These are phyloP conservation scores for Mechanitis messenoides DNA, from an alignment of 2,888 invertebrate species.

Conservation along the genomic window DNA sequence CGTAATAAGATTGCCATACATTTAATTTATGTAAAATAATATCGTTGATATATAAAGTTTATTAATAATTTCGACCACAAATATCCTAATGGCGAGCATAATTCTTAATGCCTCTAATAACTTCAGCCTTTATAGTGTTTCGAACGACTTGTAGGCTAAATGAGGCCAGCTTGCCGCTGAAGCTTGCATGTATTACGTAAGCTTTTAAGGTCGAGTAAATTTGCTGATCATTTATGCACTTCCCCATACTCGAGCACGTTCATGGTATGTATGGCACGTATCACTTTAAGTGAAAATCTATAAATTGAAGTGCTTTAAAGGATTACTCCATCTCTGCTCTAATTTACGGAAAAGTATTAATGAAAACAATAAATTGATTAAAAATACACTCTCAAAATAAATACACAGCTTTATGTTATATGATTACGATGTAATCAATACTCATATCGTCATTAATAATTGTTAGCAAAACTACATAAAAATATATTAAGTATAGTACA, in stretches of 20 bases:
- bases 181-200: constrained; percentile 47
- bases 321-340: background rate
- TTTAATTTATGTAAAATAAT: background rate
- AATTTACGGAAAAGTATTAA: no score
- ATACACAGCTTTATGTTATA: no score
- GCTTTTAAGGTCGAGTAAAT: constrained; percentile 47
- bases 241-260: constrained; percentile 48
- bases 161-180: constrained; percentile 38
- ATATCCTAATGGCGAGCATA: constrained; percentile 2
- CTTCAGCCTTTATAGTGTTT: constrained; percentile 25
- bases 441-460: no score
- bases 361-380: no score
- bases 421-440: no score
- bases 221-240: constrained; percentile 49
- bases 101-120: constrained; percentile 24
- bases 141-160: constrained; percentile 38
- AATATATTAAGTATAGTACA: no score
- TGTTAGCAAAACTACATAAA: no score
- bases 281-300: constrained; percentile 15
- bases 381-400: no score
- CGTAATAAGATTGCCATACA: background rate
- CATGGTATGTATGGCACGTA: constrained; percentile 17
- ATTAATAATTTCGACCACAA: background rate
- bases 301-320: constrained; percentile 1
- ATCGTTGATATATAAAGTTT: background rate